Percentiles rank a stretch among this genome's conserved stretches.
Evolutionary conservation across 1,140 invertebrate species (phyloP).

Genomic region (Archivesica marissinica): DNA sequence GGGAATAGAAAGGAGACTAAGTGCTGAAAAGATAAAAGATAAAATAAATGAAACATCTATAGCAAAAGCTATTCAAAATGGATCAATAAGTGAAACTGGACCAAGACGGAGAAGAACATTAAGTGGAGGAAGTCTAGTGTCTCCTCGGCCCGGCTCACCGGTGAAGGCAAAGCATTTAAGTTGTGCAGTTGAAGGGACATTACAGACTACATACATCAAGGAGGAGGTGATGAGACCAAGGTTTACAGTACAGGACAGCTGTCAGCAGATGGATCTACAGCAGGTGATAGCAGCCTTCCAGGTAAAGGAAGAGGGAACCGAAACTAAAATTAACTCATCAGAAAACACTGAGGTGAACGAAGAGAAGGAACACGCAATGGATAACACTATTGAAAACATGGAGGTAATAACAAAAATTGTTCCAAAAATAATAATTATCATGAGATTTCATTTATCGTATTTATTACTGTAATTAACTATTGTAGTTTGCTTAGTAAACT

Average conservation of each 20-base stretch:
- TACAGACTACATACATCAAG: slow-evolving; percentile 29
- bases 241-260: slow-evolving; percentile 34
- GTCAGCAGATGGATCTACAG: slow-evolving; percentile 37
- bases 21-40: slow-evolving; percentile 33
- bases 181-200: slow-evolving; percentile 8
- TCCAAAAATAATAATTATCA: too few relatives aligned
- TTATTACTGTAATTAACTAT: too few relatives aligned
- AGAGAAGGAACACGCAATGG: too few relatives aligned
- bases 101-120: background rate
- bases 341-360: background rate
- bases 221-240: slow-evolving; percentile 5
- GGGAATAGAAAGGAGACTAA: slow-evolving; percentile 16
- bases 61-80: slow-evolving; percentile 19
- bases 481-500: too few relatives aligned
- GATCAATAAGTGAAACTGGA: background rate
- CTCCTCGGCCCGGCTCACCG: slow-evolving; percentile 45
- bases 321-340: background rate
- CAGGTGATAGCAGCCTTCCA: slow-evolving; percentile 24
- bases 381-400: too few relatives aligned
- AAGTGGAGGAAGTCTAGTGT: slow-evolving; percentile 38
- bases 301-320: background rate
- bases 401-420: too few relatives aligned
- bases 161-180: slow-evolving; percentile 33
- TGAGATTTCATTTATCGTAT: too few relatives aligned
- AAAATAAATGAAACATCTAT: background rate